Conservation (phyloP, 2,888 invertebrate species). For the Hydrotaea cyrtoneurina region DNA sequence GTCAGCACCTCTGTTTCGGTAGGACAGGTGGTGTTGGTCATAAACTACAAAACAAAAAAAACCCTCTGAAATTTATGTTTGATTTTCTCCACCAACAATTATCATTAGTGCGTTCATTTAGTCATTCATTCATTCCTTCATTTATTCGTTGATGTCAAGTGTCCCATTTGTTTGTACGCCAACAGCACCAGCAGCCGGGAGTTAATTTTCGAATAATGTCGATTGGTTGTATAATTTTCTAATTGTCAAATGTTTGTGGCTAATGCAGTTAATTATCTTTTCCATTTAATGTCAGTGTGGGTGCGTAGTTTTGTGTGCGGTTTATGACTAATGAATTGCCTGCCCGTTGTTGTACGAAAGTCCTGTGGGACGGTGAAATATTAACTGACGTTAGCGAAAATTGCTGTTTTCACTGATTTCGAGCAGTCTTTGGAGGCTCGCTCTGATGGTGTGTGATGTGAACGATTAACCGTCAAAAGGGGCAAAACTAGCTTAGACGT, state of each 20-base stretch:
- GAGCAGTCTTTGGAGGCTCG: too few relatives aligned
- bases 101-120: constrained; percentile 48
- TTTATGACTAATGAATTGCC: constrained; percentile 28
- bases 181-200: too few relatives aligned
- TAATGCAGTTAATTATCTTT: constrained; percentile 59
- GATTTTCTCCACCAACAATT: constrained; percentile 45
- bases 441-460: too few relatives aligned
- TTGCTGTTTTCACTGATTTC: too few relatives aligned
- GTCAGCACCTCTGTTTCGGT: constrained; percentile 56
- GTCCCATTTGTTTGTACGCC: constrained; percentile 30
- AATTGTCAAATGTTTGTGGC: constrained; percentile 55
- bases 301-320: constrained; percentile 11
- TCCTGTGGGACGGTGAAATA: neutral
- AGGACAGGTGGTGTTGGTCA: constrained; percentile 52
- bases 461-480: too few relatives aligned
- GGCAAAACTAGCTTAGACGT: too few relatives aligned
- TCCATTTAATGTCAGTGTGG: neutral
- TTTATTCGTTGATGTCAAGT: constrained; percentile 41
- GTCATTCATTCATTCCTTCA: constrained; percentile 32
- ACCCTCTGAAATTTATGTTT: constrained; percentile 39
- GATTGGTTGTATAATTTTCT: constrained; percentile 49
- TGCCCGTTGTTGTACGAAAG: neutral
- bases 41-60: too few relatives aligned
- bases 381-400: neutral
- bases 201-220: constrained; percentile 30